These are phyloP conservation scores for Barnardius zonarius DNA, from an alignment of 2,113 vertebrate genomes.

Conservation along the genomic window DNA sequence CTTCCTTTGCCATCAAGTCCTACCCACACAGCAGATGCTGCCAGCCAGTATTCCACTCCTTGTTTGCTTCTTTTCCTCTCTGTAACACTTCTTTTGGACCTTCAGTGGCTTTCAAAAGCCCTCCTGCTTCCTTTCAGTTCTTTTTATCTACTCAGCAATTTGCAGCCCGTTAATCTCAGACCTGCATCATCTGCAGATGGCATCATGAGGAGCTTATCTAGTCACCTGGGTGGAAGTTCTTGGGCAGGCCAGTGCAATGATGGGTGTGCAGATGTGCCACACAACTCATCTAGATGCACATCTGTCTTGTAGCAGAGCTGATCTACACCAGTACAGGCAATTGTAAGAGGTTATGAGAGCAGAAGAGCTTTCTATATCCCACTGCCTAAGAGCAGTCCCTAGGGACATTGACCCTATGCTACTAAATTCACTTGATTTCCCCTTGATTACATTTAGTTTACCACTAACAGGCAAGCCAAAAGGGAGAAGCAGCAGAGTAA, in stretches of 20 bases:
- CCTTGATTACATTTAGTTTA: neutral
- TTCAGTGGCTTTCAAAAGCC: neutral
- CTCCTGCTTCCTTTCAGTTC: neutral
- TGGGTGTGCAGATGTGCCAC: neutral
- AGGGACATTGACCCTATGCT: neutral
- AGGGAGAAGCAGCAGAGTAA: neutral
- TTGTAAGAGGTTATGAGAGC: neutral
- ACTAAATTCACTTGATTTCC: neutral
- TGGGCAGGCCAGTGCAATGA: neutral
- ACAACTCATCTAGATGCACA: neutral
- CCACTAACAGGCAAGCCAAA: neutral
- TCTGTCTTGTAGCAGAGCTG: neutral
- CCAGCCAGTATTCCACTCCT: neutral
- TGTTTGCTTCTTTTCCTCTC: neutral
- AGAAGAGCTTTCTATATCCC: neutral
- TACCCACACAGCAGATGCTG: neutral
- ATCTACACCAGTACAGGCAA: rapidly evolving
- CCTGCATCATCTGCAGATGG: neutral
- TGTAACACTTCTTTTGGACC: neutral
- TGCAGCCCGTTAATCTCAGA: neutral
- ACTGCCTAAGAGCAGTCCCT: neutral
- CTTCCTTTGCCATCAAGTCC: neutral
- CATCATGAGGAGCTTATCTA: neutral
- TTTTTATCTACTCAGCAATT: neutral
- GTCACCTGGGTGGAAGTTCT: neutral